Evolutionary conservation across 2,797 vertebrate genomes (phyloP).

Genomic region (Distichodus sexfasciatus): DNA sequence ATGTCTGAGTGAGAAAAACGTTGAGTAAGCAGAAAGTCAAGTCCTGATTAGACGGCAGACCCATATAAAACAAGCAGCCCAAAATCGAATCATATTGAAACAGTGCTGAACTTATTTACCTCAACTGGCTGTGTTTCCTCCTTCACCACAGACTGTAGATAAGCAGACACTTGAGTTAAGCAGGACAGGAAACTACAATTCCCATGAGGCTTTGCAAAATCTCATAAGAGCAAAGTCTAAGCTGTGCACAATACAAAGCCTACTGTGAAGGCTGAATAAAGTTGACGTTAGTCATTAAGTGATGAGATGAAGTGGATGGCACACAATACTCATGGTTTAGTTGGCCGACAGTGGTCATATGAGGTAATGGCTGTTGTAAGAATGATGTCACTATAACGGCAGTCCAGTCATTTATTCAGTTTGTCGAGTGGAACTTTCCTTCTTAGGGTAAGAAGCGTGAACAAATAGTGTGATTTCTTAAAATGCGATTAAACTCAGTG

Average conservation of each 20-base stretch:
- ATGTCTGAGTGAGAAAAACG: not conserved
- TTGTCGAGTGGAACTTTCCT: not conserved
- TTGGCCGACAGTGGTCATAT: constrained; percentile 34
- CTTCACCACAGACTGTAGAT: constrained; percentile 59
- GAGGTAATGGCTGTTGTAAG: constrained; percentile 43
- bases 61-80: constrained; percentile 53
- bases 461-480: not conserved
- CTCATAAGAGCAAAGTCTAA: constrained; percentile 10
- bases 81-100: constrained; percentile 26
- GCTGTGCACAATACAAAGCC: constrained; percentile 22
- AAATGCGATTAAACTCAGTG: not conserved
- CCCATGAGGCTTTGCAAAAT: constrained; percentile 17
- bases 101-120: constrained; percentile 53
- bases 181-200: constrained; percentile 30
- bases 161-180: constrained; percentile 52
- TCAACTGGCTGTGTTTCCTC: constrained; percentile 52
- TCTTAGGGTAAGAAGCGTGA: not conserved
- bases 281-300: constrained; percentile 26
- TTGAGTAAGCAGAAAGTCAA: not conserved
- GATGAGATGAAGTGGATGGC: constrained; percentile 21
- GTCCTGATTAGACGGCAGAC: constrained; percentile 24
- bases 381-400: constrained; percentile 33
- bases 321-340: constrained; percentile 38
- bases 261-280: constrained; percentile 20
- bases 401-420: constrained; percentile 17